phyloP scores from a whole-genome alignment of 1,140 invertebrate species.

The Panagrolaimus sp. region DNA sequence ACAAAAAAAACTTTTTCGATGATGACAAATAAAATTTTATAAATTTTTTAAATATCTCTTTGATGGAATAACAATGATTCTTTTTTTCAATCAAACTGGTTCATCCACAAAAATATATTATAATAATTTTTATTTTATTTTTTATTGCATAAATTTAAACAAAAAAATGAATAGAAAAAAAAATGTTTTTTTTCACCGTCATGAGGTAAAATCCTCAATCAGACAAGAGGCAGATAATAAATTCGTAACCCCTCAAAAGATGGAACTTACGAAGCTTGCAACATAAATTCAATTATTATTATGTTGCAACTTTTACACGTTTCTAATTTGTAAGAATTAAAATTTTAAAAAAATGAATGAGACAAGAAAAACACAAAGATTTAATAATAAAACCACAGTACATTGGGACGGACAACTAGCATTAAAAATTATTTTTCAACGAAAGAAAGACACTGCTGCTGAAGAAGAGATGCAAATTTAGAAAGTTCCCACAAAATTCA shows the following conservation, averaged over 20 bases:
- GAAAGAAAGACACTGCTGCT: not conserved
- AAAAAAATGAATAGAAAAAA: too few species aligned
- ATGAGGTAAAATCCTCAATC: slow-evolving; percentile 14
- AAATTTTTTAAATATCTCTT: too few species aligned
- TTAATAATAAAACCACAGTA: not conserved
- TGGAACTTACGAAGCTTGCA: not conserved
- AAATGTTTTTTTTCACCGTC: not conserved
- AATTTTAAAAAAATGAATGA: not conserved
- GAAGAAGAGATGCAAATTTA: too few species aligned
- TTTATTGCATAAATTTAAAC: too few species aligned
- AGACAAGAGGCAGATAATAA: slow-evolving; percentile 13
- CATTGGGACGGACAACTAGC: too few species aligned
- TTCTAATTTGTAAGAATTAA: slow-evolving; percentile 17
- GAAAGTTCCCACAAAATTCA: too few species aligned
- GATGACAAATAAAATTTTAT: too few species aligned
- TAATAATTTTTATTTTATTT: too few species aligned
- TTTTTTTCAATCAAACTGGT: too few species aligned
- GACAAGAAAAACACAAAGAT: not conserved
- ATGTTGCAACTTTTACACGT: slow-evolving; percentile 3
- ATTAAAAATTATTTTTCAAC: not conserved
- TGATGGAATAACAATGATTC: too few species aligned
- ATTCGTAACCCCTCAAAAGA: slow-evolving; percentile 1
- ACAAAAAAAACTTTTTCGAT: too few species aligned
- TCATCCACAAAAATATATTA: too few species aligned
- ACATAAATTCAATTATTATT: not conserved